These are phyloP conservation scores for Melanostoma scalare DNA, from an alignment of 2,888 invertebrate species.

Conservation along the genomic window DNA sequence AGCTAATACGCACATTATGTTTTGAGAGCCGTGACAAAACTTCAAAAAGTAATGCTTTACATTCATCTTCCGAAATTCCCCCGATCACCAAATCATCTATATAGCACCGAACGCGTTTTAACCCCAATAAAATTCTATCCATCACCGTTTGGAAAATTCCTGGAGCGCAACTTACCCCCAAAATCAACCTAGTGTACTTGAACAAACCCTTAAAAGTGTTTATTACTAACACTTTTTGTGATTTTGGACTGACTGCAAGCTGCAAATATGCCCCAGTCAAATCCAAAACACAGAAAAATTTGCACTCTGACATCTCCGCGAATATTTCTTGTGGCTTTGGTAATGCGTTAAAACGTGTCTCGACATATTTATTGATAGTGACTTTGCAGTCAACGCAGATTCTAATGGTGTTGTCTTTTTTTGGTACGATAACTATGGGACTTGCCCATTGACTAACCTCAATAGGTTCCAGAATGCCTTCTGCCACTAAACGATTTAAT, in stretches of 20 bases:
- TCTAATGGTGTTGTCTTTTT: no score
- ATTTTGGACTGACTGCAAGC: background rate
- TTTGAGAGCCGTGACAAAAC: background rate
- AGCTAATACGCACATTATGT: background rate
- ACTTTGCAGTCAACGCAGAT: background rate
- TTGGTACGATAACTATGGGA: no score
- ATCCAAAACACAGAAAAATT: conserved; percentile 8
- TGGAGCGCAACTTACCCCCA: conserved; percentile 25
- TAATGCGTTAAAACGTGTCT: background rate
- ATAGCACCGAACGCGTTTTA: conserved; percentile 11
- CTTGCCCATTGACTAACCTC: no score
- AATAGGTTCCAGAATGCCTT: no score
- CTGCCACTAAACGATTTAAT: no score
- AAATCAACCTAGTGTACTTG: background rate
- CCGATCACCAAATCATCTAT: background rate
- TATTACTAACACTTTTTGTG: conserved; percentile 9
- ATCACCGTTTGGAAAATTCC: conserved; percentile 29
- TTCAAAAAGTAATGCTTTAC: background rate
- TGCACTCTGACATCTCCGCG: background rate
- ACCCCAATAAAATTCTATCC: conserved; percentile 31
- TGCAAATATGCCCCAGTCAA: conserved; percentile 17
- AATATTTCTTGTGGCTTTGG: conserved; percentile 18
- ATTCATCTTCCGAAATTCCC: background rate
- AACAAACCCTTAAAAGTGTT: conserved; percentile 36
- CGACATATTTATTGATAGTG: background rate